A percentile compares a stretch with the other conserved stretches of the same genome.
phyloP scores from a whole-genome alignment of 1,140 invertebrate species.

The Drosophila murphyi region DNA sequence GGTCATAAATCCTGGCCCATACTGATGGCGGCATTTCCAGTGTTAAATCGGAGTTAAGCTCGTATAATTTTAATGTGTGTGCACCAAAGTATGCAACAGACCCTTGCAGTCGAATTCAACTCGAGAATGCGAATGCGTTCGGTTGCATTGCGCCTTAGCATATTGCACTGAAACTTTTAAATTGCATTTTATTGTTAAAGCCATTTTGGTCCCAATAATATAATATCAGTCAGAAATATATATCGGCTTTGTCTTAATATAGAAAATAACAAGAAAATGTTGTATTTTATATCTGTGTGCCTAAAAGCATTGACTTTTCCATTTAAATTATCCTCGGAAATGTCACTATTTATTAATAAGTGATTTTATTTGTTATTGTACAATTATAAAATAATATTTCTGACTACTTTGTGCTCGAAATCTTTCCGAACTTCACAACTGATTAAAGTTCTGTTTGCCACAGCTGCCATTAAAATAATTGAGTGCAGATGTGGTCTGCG shows the following conservation, averaged over 20 bases:
- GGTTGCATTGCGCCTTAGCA: not conserved
- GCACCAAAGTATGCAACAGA: not conserved
- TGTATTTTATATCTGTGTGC: too few relatives aligned
- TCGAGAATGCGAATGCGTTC: not conserved
- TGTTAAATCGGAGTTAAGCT: conserved; percentile 22
- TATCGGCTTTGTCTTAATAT: too few relatives aligned
- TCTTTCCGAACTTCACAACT: not conserved
- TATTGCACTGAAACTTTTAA: too few relatives aligned
- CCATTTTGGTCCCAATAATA: too few relatives aligned
- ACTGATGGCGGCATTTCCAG: conserved; percentile 13
- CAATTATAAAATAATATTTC: too few relatives aligned
- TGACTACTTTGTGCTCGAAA: not conserved
- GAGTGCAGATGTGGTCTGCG: not conserved
- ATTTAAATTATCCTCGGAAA: too few relatives aligned
- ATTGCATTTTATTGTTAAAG: too few relatives aligned
- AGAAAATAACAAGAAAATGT: too few relatives aligned
- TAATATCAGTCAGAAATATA: too few relatives aligned
- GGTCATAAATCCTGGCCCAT: conserved; percentile 18
- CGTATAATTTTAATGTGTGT: conserved; percentile 37
- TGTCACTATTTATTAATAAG: too few relatives aligned
- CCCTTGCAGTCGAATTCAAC: not conserved
- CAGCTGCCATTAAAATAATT: not conserved
- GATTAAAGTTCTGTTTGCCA: not conserved
- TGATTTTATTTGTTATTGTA: too few relatives aligned
- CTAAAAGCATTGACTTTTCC: too few relatives aligned